Base-by-base conservation (phyloP, 2,888 invertebrate species). In the Imbricaverruca yamaguchii region DNA sequence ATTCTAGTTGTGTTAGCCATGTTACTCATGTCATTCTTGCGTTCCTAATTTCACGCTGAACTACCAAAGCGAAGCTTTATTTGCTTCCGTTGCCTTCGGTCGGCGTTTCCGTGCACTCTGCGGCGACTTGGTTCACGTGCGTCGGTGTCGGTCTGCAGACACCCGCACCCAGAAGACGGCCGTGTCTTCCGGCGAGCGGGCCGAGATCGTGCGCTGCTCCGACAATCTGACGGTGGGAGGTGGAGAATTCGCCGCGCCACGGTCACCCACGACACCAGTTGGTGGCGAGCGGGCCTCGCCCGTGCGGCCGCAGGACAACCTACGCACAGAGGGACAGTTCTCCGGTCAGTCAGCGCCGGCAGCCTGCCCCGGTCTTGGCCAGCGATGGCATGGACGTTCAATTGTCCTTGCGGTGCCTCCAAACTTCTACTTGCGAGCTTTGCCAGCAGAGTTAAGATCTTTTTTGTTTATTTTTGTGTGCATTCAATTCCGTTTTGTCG, bases 291-390 rank as follows among this genome's bases (percentile, higher is more conserved):
- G 84, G 56, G 84, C 83, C 80, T 84, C 74, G 0, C 55, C 55
- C 10, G 89, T 80, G 78, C 83, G 63, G 81, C 86, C 87, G 21
- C 74, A 74, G 21, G 85, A 85, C 69, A 85, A 85, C 74, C 81
- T 85, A 11, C 83, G 82, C 39, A 81, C 83, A 63, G 84, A 84
- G 61, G 85, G 85, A 55, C 84, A 84, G 18, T 85, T 83, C 57
- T 69, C 65, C 80, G 83, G 83, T 39, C 61, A 56, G 74, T 69
- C 23, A 39, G 21, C 39, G 39, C 15, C 53, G 23, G 25, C 23
- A 11, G 18, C 61, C 18, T 18, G 13, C 7, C 18, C 18, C 61
- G 61, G 61, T 39, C 39, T 39, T 39, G 39, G 39, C 39, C 2
- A 39, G 39, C 39, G 39, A 39, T 39, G 39, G 4, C 39, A 39